Base-by-base conservation (phyloP, 1,140 invertebrate genomes). In the Anadara kagoshimensis region DNA sequence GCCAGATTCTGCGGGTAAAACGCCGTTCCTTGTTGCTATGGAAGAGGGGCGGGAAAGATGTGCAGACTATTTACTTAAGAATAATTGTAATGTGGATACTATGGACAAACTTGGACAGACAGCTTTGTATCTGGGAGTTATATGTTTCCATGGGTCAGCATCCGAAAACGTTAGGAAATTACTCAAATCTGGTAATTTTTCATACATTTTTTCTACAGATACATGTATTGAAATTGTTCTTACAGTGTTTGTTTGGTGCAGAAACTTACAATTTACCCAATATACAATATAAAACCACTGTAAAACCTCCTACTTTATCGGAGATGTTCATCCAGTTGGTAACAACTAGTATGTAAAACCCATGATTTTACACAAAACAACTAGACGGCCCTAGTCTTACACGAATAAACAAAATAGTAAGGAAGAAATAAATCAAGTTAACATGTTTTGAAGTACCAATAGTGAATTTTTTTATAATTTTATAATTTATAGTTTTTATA, bases 1-100 rank as follows among this genome's bases (percentile, higher is more conserved):
- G 18, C 44, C 59, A 20, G 73, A 75, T 75, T 75, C 67, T 2
- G 70, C 73, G 22, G 73, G 73, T 20, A 75, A 75, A 67, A 66
- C 73, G 0, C 67, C 73, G 0, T 64, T 75, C 22, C 36, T 75
- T 20, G 70, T 75, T 11, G 62, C 67, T n/a, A 64, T 70, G 53
- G 62, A 62, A 5, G 73, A 75, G 44, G 73, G 73, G n/a, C 36
- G 73, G 16, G 67, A 75, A 26, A 63, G 68, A 29, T 66, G 62
- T 16, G 54, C 63, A 5, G 73, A 75, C 53, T 75, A 75, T 63
- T 57, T 75, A 24, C 66, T 75, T 26, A 75, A 75, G 47, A 70
- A 70, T 56, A 68, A 63, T 54, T 75, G 73, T 67, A 57, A 75
- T 24, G 47, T 75, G 29, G 66, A 75, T 45, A 70, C 59, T 49